A percentile compares a stretch with the other conserved stretches of the same genome.
phyloP scores from a whole-genome alignment of 1,140 invertebrate genomes.

The Pseudomyrmex flavicornis region DNA sequence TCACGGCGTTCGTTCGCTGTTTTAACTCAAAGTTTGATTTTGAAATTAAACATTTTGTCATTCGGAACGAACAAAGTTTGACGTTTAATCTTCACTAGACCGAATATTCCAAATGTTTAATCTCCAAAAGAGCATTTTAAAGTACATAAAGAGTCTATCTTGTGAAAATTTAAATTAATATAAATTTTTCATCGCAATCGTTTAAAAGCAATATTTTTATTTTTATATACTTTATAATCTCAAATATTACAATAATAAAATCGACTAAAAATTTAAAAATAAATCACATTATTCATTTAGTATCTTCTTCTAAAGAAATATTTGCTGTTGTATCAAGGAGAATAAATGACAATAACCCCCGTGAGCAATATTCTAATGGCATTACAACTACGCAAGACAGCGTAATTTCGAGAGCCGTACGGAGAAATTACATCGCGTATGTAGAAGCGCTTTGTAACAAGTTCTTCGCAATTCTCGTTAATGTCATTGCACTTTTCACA shows the following conservation, averaged over 20 bases:
- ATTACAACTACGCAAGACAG: slow-evolving; percentile 17
- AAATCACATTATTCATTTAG: background rate
- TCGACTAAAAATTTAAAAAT: no score
- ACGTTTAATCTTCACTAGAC: slow-evolving; percentile 46
- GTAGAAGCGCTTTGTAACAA: slow-evolving; percentile 41
- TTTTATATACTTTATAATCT: no score
- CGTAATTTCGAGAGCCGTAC: slow-evolving; percentile 35
- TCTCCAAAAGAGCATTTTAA: slow-evolving; percentile 31
- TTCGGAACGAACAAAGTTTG: slow-evolving; percentile 43
- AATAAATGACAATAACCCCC: slow-evolving; percentile 13
- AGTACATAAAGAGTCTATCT: slow-evolving; percentile 4
- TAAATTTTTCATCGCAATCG: background rate
- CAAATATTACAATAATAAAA: no score
- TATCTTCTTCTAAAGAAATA: background rate
- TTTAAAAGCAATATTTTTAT: no score
- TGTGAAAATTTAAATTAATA: slow-evolving; percentile 15
- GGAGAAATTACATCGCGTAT: slow-evolving; percentile 46
- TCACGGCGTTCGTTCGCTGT: slow-evolving; percentile 21
- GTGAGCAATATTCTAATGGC: slow-evolving; percentile 2
- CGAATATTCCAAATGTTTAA: slow-evolving; percentile 12
- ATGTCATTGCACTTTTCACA: slow-evolving; percentile 47
- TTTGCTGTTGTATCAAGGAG: slow-evolving; percentile 13
- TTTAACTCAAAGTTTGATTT: slow-evolving; percentile 57
- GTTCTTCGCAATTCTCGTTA: slow-evolving; percentile 48
- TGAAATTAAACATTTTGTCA: slow-evolving; percentile 58